Conservation (phyloP, 2,888 invertebrate species). For the Cenopis cana region DNA sequence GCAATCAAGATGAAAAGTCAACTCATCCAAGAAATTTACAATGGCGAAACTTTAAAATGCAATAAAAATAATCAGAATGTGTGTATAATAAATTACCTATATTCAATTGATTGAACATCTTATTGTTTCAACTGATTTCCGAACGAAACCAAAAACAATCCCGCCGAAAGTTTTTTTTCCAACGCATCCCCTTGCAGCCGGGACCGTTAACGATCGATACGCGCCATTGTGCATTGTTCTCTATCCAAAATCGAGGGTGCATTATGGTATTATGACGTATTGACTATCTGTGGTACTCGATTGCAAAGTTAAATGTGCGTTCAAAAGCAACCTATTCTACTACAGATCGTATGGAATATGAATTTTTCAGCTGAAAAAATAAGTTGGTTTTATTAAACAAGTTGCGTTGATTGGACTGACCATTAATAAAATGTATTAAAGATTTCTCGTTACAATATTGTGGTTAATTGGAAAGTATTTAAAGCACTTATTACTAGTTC, state of each 20-base stretch:
- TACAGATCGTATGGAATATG: background rate
- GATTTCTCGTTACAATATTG: conserved; percentile 8
- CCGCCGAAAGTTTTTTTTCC: conserved; percentile 44
- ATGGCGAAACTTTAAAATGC: background rate
- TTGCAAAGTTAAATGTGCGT: conserved; percentile 27
- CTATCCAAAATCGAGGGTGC: conserved; percentile 51
- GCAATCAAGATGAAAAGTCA: background rate
- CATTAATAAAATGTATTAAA: conserved; percentile 28
- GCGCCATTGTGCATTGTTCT: conserved; percentile 55
- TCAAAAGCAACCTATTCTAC: background rate
- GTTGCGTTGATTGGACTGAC: conserved; percentile 48
- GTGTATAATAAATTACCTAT: conserved; percentile 14
- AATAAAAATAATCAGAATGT: conserved; percentile 2
- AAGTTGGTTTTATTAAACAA: conserved; percentile 47
- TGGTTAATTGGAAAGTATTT: conserved; percentile 1
- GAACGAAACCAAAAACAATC: conserved; percentile 44
- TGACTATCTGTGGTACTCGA: conserved; percentile 34
- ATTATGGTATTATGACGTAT: conserved; percentile 41
- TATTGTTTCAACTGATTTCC: conserved; percentile 38
- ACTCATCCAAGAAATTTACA: background rate
- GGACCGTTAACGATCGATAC: conserved; percentile 58
- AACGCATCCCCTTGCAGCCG: conserved; percentile 37
- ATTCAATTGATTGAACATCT: conserved; percentile 22
- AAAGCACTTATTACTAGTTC: background rate
- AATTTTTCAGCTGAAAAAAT: background rate